These are phyloP conservation scores for Calcarius lapponicus DNA, from an alignment of 2,797 vertebrate genomes.

Conservation along the genomic window DNA sequence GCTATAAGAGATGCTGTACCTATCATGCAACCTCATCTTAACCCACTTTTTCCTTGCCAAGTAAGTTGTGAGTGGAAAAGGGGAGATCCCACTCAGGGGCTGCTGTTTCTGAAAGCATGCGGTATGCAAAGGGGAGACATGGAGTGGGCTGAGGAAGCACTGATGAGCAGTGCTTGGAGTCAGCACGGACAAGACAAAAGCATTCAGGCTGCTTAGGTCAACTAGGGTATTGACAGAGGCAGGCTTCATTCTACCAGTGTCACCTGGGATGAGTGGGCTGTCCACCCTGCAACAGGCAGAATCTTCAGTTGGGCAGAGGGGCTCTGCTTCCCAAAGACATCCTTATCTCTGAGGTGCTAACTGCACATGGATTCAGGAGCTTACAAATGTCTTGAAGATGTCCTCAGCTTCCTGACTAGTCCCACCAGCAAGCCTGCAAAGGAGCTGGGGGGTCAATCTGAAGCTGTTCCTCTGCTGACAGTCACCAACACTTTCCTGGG, in stretches of 20 bases:
- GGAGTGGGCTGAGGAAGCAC: background rate
- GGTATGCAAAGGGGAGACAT: background rate
- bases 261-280: background rate
- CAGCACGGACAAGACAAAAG: background rate
- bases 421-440: too few species aligned
- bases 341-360: background rate
- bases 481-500: too few species aligned
- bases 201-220: background rate
- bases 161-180: background rate
- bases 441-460: too few species aligned
- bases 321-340: background rate
- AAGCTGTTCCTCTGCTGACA: too few species aligned
- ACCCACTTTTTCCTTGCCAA: background rate
- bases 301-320: background rate
- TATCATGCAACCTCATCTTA: background rate
- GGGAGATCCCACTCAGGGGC: too few species aligned
- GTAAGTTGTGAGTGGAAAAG: background rate
- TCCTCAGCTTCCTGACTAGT: background rate
- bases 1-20: background rate
- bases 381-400: background rate
- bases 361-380: too few species aligned
- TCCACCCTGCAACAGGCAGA: background rate
- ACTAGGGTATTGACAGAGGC: background rate
- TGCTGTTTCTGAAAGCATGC: background rate
- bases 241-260: background rate